phyloP scores from a whole-genome alignment of 1,140 invertebrate species.

The Epicauta chinensis region DNA sequence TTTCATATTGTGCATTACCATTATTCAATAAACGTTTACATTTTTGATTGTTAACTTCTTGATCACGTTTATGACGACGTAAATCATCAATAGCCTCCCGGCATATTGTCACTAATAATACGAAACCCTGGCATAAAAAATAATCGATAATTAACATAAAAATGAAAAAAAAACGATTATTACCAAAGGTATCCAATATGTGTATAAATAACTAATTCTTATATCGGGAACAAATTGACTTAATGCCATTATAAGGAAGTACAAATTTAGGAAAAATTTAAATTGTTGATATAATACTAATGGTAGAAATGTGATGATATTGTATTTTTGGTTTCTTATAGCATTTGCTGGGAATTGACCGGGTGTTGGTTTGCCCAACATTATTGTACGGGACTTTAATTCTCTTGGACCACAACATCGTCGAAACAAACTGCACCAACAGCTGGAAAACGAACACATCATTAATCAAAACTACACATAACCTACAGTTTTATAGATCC shows the following conservation, averaged over 20 bases:
- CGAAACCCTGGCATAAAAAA: slow-evolving; percentile 69
- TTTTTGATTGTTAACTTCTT: slow-evolving; percentile 90
- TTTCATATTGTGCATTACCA: slow-evolving; percentile 45
- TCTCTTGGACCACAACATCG: slow-evolving; percentile 63
- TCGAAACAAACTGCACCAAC: slow-evolving; percentile 58
- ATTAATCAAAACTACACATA: slow-evolving; percentile 12
- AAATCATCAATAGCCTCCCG: slow-evolving; percentile 97
- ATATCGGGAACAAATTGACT: slow-evolving; percentile 97
- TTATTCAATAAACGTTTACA: slow-evolving; percentile 62
- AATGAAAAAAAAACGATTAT: too few relatives aligned
- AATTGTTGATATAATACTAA: slow-evolving; percentile 98
- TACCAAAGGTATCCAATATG: slow-evolving; percentile 96
- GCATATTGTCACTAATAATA: slow-evolving; percentile 90
- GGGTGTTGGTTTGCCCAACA: slow-evolving; percentile 55
- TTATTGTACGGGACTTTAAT: slow-evolving; percentile 57
- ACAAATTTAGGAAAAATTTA: slow-evolving; percentile 97
- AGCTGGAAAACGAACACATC: slow-evolving; percentile 48
- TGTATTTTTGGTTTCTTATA: slow-evolving; percentile 99
- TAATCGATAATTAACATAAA: slow-evolving; percentile 3
- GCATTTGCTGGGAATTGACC: slow-evolving; percentile 92
- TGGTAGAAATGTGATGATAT: slow-evolving; percentile 95
- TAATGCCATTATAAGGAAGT: slow-evolving; percentile 96
- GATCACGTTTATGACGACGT: slow-evolving; percentile 82
- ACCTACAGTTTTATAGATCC: neutral
- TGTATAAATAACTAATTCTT: slow-evolving; percentile 95